phyloP scores from a whole-genome alignment of 2,888 invertebrate species.

The Baronia brevicornis region DNA sequence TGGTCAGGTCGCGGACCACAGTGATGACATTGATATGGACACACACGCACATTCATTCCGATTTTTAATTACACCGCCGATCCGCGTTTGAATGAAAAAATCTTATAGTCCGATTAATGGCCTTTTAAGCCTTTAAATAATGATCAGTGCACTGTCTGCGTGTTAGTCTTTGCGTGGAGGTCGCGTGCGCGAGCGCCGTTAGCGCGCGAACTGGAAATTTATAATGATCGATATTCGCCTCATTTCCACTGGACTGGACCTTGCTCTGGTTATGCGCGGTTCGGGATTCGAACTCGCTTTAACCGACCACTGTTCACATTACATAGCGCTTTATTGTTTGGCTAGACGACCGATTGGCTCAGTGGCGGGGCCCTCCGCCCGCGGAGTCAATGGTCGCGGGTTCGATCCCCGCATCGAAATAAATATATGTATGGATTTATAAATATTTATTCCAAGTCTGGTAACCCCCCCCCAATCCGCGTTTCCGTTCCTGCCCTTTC shows the following conservation, averaged over 20 bases:
- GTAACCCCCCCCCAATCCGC: too few relatives aligned
- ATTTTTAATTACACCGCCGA: conserved; percentile 5
- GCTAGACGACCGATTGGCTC: conserved; percentile 3
- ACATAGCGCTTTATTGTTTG: conserved; percentile 9
- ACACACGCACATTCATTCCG: too few relatives aligned
- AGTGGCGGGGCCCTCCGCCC: too few relatives aligned
- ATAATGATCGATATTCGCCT: conserved; percentile 70
- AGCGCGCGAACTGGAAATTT: conserved; percentile 59
- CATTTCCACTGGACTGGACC: conserved; percentile 49
- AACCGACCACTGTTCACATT: conserved; percentile 7
- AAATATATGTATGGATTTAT: too few relatives aligned
- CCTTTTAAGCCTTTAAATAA: conserved; percentile 18
- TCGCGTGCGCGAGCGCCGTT: conserved; percentile 71
- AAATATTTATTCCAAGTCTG: too few relatives aligned
- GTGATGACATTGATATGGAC: too few relatives aligned
- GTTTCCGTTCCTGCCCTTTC: too few relatives aligned
- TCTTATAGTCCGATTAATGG: too few relatives aligned
- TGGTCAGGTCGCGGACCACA: too few relatives aligned
- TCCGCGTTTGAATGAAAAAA: too few relatives aligned
- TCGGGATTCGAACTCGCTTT: conserved; percentile 19
- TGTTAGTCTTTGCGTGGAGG: conserved; percentile 43
- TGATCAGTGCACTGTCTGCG: conserved; percentile 4
- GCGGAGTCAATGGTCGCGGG: too few relatives aligned
- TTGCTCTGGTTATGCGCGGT: conserved; percentile 46
- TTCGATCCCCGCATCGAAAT: too few relatives aligned